phyloP scores from a whole-genome alignment of 1,140 invertebrate genomes.

The Lepidurus apus region DNA sequence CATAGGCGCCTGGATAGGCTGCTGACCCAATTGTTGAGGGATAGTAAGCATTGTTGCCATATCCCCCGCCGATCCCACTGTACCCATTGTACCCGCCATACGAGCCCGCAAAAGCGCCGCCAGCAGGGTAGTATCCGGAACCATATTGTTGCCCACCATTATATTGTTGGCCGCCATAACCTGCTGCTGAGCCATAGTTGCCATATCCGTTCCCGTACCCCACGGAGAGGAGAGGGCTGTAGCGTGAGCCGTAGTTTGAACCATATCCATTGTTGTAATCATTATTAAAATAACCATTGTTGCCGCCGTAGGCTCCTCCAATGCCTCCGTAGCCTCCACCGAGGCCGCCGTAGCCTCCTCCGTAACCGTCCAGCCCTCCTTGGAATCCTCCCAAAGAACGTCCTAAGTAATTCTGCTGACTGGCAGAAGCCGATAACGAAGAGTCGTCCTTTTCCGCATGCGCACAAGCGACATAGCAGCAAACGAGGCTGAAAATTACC shows the following conservation, averaged over 20 bases:
- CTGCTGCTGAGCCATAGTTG: slow-evolving; percentile 15
- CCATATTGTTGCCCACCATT: background rate
- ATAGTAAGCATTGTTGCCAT: slow-evolving; percentile 8
- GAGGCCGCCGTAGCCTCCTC: background rate
- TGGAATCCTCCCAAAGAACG: background rate
- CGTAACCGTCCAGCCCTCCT: slow-evolving; percentile 3
- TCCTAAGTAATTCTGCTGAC: background rate
- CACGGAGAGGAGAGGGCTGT: slow-evolving; percentile 1
- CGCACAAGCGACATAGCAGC: background rate
- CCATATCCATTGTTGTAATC: slow-evolving; percentile 4
- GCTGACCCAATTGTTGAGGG: background rate
- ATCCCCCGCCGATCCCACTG: background rate
- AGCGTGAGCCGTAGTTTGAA: background rate
- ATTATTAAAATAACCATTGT: slow-evolving; percentile 14
- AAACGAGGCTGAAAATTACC: background rate
- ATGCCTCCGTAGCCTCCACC: slow-evolving; percentile 14
- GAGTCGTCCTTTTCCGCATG: slow-evolving; percentile 10
- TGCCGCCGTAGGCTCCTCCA: slow-evolving; percentile 22
- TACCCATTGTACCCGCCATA: background rate
- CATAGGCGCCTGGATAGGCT: background rate
- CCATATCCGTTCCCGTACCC: slow-evolving; percentile 20
- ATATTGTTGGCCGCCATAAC: slow-evolving; percentile 16
- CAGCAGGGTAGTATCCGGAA: background rate
- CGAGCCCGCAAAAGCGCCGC: background rate
- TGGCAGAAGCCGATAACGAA: background rate